Evolutionary conservation across 2,113 vertebrate genomes (phyloP).

Genomic region (Gambusia affinis): DNA sequence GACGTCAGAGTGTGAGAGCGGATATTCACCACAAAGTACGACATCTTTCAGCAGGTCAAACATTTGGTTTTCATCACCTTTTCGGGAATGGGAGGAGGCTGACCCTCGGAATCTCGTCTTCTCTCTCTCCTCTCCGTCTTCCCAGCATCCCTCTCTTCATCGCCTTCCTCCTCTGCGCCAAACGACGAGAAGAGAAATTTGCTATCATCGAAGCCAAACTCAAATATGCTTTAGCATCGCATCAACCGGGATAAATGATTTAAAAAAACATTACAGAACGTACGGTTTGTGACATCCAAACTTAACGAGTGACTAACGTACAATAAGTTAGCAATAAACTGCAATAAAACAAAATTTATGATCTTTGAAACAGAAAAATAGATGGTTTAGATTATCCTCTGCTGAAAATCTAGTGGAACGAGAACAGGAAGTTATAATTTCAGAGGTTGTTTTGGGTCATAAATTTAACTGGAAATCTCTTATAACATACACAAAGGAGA

Average conservation of each 20-base stretch:
- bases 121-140: conserved; percentile 66
- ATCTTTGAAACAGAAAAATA: too few relatives aligned
- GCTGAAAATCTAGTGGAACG: too few relatives aligned
- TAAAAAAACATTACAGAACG: too few relatives aligned
- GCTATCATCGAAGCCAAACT: background rate
- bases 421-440: too few relatives aligned
- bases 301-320: too few relatives aligned
- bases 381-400: too few relatives aligned
- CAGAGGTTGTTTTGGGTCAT: too few relatives aligned
- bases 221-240: background rate
- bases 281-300: too few relatives aligned
- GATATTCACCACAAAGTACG: background rate
- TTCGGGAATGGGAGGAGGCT: conserved; percentile 73
- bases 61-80: conserved; percentile 53
- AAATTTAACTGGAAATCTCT: too few relatives aligned
- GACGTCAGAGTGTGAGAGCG: background rate
- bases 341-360: too few relatives aligned
- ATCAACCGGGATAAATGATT: background rate
- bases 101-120: conserved; percentile 67
- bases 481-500: too few relatives aligned
- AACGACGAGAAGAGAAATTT: background rate
- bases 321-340: too few relatives aligned
- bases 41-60: background rate
- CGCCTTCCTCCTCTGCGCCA: conserved; percentile 68
- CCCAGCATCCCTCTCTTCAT: conserved; percentile 51